These are phyloP conservation scores for Palythoa grandis DNA, from an alignment of 92 coral and sea anemone genomes.

Conservation along the genomic window DNA sequence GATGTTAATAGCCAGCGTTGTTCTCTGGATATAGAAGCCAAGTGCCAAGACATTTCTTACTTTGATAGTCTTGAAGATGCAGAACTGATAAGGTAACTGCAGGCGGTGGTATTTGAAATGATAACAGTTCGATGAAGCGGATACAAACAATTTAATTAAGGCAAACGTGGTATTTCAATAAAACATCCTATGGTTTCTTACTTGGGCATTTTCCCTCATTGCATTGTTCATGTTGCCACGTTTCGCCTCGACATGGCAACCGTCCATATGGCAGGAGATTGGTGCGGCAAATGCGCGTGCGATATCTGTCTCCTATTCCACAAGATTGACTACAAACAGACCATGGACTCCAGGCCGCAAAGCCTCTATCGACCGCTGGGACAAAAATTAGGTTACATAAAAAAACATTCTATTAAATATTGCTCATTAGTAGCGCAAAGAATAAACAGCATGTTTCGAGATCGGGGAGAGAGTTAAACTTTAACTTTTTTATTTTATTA, in stretches of 20 bases:
- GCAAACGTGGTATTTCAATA: neutral
- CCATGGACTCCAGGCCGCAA: conserved; percentile 6
- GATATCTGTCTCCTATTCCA: conserved; percentile 24
- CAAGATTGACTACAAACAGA: conserved; percentile 28
- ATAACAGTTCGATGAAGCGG: neutral
- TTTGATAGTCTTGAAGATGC: no score
- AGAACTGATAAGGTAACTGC: neutral
- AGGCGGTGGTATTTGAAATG: neutral
- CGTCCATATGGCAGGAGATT: conserved; percentile 14
- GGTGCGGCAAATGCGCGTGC: conserved; percentile 25
- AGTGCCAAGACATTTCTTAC: no score
- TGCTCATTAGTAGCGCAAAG: no score
- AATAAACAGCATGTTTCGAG: no score
- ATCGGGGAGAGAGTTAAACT: no score
- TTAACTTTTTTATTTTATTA: no score
- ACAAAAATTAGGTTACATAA: neutral
- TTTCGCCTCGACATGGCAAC: conserved; percentile 21
- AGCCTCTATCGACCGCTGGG: conserved; percentile 11
- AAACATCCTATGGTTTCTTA: neutral
- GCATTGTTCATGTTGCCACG: conserved; percentile 25
- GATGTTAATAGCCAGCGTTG: no score
- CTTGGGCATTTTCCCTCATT: conserved; percentile 17
- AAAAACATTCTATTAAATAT: no score
- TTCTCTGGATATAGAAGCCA: no score
- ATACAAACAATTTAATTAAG: neutral